Evolutionary conservation across 2,888 invertebrate genomes (phyloP).

Genomic region (Caenorhabditis sp.): DNA sequence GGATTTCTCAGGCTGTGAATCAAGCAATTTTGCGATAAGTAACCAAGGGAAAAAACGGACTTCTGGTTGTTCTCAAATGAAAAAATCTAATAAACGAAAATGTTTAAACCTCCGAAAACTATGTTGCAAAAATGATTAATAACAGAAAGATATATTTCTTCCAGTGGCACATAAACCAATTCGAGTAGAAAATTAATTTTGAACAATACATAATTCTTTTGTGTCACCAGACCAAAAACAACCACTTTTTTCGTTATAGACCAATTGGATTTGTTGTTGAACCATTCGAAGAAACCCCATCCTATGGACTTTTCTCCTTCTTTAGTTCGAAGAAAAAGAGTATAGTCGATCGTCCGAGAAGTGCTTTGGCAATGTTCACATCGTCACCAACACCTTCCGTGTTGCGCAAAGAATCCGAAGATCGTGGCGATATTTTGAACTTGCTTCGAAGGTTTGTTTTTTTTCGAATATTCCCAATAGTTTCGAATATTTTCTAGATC

Average conservation of each 20-base stretch:
- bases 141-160: too few relatives aligned
- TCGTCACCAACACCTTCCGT: constrained; percentile 23
- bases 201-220: neutral
- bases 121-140: too few relatives aligned
- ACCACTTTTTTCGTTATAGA: neutral
- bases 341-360: constrained; percentile 38
- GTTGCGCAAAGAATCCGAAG: constrained; percentile 38
- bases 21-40: too few relatives aligned
- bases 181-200: neutral
- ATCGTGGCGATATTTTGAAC: constrained; percentile 41
- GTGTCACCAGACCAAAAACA: too few relatives aligned
- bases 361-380: constrained; percentile 42
- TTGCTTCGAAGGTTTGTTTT: constrained; percentile 34
- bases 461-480: neutral
- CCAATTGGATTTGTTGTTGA: constrained; percentile 17
- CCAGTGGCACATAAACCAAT: constrained; percentile 1
- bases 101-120: too few relatives aligned
- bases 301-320: constrained; percentile 49
- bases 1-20: too few relatives aligned
- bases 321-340: constrained; percentile 40
- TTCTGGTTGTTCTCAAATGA: too few relatives aligned
- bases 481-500: constrained; percentile 25
- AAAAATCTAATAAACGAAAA: too few relatives aligned
- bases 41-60: too few relatives aligned
- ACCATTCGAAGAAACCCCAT: constrained; percentile 28